phyloP scores from a whole-genome alignment of 2,888 invertebrate genomes.

The Disparrhopalites patrizii region DNA sequence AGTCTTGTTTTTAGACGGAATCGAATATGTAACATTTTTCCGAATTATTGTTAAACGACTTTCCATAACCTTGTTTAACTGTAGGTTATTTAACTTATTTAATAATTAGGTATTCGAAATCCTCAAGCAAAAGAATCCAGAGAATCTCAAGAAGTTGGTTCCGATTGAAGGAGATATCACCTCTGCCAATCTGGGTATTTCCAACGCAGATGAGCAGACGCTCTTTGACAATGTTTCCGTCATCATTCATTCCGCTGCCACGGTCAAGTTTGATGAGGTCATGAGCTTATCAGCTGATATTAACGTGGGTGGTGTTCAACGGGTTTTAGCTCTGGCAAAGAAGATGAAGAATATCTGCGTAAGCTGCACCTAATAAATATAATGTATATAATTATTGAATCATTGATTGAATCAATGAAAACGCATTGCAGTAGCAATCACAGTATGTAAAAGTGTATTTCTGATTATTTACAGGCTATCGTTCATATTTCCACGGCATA shows the following conservation, averaged over 20 bases:
- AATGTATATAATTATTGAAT: not conserved
- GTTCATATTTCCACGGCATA: constrained; percentile 27
- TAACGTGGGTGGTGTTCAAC: constrained; percentile 90
- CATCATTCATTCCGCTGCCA: constrained; percentile 97
- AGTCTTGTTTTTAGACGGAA: no score
- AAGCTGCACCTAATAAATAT: not conserved
- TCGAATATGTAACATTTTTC: no score
- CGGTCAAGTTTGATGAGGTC: constrained; percentile 95
- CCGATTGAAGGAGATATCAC: constrained; percentile 79
- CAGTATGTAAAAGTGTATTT: no score
- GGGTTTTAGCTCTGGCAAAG: constrained; percentile 85
- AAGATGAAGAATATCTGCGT: constrained; percentile 59
- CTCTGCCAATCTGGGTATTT: constrained; percentile 76
- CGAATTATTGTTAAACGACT: no score
- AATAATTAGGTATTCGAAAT: constrained; percentile 68
- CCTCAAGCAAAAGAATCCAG: constrained; percentile 63
- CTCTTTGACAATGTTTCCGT: constrained; percentile 69
- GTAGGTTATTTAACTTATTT: no score
- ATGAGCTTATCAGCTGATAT: constrained; percentile 90
- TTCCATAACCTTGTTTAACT: no score
- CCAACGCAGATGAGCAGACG: constrained; percentile 67
- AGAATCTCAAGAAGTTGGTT: constrained; percentile 65
- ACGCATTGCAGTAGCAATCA: no score
- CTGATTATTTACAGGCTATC: constrained; percentile 18
- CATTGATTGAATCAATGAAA: no score